Evolutionary conservation across 2,113 vertebrate species (phyloP).

Genomic region (Montifringilla adamsi): DNA sequence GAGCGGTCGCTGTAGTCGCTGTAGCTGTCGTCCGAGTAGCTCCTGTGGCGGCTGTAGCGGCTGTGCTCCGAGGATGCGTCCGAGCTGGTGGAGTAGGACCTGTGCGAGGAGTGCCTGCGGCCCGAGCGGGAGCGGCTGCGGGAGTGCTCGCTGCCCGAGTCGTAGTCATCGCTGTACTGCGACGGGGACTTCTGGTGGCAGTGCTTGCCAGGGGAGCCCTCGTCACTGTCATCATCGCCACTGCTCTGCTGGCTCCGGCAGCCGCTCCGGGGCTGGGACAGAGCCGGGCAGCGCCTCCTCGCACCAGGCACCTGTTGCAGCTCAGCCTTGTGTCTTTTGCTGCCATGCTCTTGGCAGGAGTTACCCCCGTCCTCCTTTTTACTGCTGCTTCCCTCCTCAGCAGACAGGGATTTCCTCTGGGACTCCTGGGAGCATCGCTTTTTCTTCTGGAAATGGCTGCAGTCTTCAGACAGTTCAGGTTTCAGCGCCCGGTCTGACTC

Average conservation of each 20-base stretch:
- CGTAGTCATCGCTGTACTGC: slow-evolving; percentile 85
- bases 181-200: slow-evolving; percentile 82
- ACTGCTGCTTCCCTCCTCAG: slow-evolving; percentile 78
- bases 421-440: slow-evolving; percentile 79
- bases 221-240: slow-evolving; percentile 84
- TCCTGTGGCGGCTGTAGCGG: slow-evolving; percentile 82
- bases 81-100: slow-evolving; percentile 90
- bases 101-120: slow-evolving; percentile 75
- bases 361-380: slow-evolving; percentile 72
- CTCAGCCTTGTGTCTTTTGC: slow-evolving; percentile 66
- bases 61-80: slow-evolving; percentile 88
- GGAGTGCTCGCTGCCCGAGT: slow-evolving; percentile 83
- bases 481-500: slow-evolving; percentile 64
- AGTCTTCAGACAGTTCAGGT: slow-evolving; percentile 63
- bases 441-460: slow-evolving; percentile 73
- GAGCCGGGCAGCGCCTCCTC: slow-evolving; percentile 67
- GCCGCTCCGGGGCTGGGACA: slow-evolving; percentile 42
- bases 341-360: slow-evolving; percentile 63
- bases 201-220: slow-evolving; percentile 75
- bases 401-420: slow-evolving; percentile 73
- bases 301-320: background rate
- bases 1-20: slow-evolving; percentile 89
- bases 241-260: slow-evolving; percentile 78
- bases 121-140: slow-evolving; percentile 84
- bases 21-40: slow-evolving; percentile 91